phyloP scores from a whole-genome alignment of 1,140 invertebrate species.

The Caenorhabditis remanei region DNA sequence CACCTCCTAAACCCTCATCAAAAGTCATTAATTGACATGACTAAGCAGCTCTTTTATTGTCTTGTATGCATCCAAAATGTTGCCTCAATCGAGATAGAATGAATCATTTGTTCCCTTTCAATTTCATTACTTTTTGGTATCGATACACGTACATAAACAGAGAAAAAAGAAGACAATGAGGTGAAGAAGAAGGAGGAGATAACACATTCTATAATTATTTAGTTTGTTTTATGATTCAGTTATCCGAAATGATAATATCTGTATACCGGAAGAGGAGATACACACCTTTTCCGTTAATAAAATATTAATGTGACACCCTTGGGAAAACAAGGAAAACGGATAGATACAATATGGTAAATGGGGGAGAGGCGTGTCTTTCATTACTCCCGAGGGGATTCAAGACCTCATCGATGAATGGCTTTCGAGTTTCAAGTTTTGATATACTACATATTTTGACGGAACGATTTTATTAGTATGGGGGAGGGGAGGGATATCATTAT shows the following conservation, averaged over 20 bases:
- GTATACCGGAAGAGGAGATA: not conserved
- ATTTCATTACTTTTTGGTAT: conserved; percentile 55
- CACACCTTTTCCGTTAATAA: conserved; percentile 52
- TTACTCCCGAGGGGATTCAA: conserved; percentile 2
- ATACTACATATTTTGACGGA: not conserved
- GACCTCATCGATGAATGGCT: conserved; percentile 30
- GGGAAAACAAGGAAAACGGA: not conserved
- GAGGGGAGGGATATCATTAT: too few species aligned
- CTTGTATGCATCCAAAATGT: conserved; percentile 43
- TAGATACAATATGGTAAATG: conserved; percentile 25
- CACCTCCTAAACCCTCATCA: conserved; percentile 20
- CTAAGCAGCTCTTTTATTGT: conserved; percentile 55
- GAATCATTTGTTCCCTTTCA: conserved; percentile 34
- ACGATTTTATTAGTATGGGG: not conserved
- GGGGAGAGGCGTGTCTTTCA: conserved; percentile 24
- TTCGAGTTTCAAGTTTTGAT: not conserved
- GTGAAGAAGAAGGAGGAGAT: not conserved
- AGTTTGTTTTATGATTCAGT: not conserved
- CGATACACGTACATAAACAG: conserved; percentile 6
- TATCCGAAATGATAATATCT: not conserved
- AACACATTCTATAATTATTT: not conserved
- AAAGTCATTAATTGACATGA: conserved; percentile 50
- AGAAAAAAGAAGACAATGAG: not conserved
- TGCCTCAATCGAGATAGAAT: not conserved
- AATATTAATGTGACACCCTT: conserved; percentile 42